These are phyloP conservation scores for Papilio glaucus DNA, from an alignment of 1,140 invertebrate genomes.

Conservation along the genomic window DNA sequence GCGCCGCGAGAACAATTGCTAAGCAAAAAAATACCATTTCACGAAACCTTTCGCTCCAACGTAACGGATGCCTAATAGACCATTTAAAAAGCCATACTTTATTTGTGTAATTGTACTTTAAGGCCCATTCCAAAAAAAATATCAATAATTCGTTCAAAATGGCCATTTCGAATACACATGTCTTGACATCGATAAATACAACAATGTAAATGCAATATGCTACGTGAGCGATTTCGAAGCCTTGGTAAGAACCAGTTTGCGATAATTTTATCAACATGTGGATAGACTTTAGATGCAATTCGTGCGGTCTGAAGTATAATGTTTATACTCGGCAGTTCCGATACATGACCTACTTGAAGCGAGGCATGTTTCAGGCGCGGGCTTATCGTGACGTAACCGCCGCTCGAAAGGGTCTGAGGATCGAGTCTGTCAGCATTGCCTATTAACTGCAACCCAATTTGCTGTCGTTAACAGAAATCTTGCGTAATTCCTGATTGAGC, in stretches of 20 bases:
- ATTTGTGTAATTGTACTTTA: not conserved
- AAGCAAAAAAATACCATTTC: conserved; percentile 56
- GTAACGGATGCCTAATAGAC: conserved; percentile 1
- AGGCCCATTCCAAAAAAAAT: not conserved
- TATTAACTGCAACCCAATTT: conserved; percentile 15
- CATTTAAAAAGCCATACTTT: not conserved
- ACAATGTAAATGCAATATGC: conserved; percentile 38
- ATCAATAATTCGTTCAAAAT: not conserved
- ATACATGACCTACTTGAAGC: conserved; percentile 75
- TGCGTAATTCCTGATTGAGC: not conserved
- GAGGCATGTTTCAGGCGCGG: conserved; percentile 59
- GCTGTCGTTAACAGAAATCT: not conserved
- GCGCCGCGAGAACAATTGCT: conserved; percentile 60
- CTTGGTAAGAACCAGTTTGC: conserved; percentile 59
- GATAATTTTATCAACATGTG: conserved; percentile 61
- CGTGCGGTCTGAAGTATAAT: conserved; percentile 45
- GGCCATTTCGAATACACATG: not conserved
- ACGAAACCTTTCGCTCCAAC: conserved; percentile 38
- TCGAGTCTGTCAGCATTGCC: conserved; percentile 36
- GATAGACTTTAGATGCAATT: conserved; percentile 42
- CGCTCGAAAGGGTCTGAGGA: conserved; percentile 54
- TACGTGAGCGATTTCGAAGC: conserved; percentile 40
- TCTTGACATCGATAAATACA: conserved; percentile 30
- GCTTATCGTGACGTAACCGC: conserved; percentile 59
- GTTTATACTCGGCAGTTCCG: conserved; percentile 61